Evolutionary conservation across 1,140 invertebrate genomes (phyloP).

Genomic region (Drosophila parabipectinata): DNA sequence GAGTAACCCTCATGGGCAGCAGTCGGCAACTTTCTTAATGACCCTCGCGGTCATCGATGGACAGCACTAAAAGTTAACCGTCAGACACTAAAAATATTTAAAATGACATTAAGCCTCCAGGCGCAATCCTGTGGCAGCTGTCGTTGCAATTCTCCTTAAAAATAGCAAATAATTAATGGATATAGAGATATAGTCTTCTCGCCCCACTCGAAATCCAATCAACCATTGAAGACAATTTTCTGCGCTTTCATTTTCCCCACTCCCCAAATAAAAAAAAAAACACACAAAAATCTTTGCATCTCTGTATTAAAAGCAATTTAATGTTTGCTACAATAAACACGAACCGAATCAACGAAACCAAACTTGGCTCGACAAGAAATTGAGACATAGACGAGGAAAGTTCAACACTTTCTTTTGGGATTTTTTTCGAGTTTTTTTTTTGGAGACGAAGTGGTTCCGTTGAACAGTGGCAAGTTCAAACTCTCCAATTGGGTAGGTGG

Average conservation of each 20-base stretch:
- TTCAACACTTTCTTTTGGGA: constrained; percentile 72
- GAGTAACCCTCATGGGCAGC: constrained; percentile 3
- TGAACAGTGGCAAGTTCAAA: constrained; percentile 68
- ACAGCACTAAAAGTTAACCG: constrained; percentile 23
- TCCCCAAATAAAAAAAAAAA: constrained; percentile 16
- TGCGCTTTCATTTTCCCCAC: constrained; percentile 63
- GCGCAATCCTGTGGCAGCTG: constrained; percentile 30
- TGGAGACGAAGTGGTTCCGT: not conserved
- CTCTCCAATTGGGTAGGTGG: constrained; percentile 54
- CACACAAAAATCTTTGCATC: constrained; percentile 53
- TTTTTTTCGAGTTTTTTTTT: not conserved
- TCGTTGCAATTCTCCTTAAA: not conserved
- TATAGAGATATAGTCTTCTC: not conserved
- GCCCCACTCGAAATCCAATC: constrained; percentile 15
- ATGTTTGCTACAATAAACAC: constrained; percentile 71
- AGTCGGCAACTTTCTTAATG: constrained; percentile 65
- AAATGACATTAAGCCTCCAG: constrained; percentile 1
- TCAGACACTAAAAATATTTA: constrained; percentile 36
- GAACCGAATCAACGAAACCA: constrained; percentile 14
- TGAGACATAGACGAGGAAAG: constrained; percentile 69
- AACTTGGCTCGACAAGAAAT: constrained; percentile 56
- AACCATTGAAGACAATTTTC: constrained; percentile 56
- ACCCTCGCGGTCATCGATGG: constrained; percentile 40
- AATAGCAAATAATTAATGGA: not conserved
- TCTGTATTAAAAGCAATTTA: constrained; percentile 73